Evolutionary conservation across 2,797 vertebrate genomes (phyloP), one percentile per base, ranked within the genome.

Genomic region (Cyclopterus lumpus): DNA sequence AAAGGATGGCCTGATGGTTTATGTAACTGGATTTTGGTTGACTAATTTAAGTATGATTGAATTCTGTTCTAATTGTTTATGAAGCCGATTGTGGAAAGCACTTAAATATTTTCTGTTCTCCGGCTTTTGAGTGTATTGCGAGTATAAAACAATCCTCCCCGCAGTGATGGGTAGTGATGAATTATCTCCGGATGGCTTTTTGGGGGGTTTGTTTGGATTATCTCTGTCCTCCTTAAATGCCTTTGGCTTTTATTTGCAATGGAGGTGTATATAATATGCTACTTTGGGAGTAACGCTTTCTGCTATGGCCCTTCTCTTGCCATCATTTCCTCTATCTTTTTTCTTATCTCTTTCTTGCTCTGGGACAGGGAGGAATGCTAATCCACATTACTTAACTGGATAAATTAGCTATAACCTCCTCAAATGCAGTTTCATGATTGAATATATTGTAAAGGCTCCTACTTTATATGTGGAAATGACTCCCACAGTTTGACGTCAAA

Each of bases 201-300:
- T 11, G 10, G 2, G 40, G 34, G 38, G 61, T 73, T 80, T 89
- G 87, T 91, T 92, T 87, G 83, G 85, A 88, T 92, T 90, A 86
- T 68, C 58, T 73, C 78, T 64, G 77, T 93, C 89, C 88, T 89
- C 88, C 88, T 30, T 71, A 69, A 83, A 89, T 86, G 82, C 82
- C 62, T 81, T 58, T 53, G 68, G 22, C 22, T 36, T 65, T 72
- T 85, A 90, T 91, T 90, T 90, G 88, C 80, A 77, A 8, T 61
- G 32, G 32, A 69, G 76, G 67, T 77, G 62, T 38, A 48, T 74
- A 32, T 48, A 67, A 36, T 70, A 51, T 57, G 49, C 55, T 73
- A 70, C 6, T 4, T 32, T 38, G 46, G 67, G 34, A 3, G 8
- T 81, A 62, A 64, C 49, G 74, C 72, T 48, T 57, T 79, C 40